Evolutionary conservation across 2,888 invertebrate genomes (phyloP).

Genomic region (Pecten maximus): DNA sequence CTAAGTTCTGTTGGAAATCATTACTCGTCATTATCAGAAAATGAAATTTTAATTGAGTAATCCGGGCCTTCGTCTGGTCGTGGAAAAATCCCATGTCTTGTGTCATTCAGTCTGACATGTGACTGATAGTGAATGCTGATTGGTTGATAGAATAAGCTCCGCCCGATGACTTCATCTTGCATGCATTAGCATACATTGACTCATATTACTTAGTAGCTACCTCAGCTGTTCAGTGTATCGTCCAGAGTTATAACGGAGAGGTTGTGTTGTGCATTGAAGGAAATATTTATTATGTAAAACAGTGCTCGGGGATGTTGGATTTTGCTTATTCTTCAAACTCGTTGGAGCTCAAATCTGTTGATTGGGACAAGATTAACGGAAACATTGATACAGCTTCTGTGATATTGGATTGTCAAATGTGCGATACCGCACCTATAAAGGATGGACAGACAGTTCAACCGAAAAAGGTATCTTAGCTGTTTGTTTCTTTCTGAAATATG

Average conservation of each 20-base stretch:
- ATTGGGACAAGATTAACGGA: constrained; percentile 13
- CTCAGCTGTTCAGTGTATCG: neutral
- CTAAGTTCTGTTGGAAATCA: neutral
- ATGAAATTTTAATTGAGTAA: neutral
- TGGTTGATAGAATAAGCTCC: neutral
- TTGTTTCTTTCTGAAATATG: neutral
- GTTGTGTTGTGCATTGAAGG: constrained; percentile 14
- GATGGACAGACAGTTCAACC: constrained; percentile 13
- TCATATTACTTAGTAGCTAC: neutral
- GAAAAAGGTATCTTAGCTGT: neutral
- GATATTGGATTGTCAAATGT: constrained; percentile 16
- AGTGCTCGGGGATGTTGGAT: constrained; percentile 10
- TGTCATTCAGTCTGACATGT: neutral
- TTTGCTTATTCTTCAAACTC: neutral
- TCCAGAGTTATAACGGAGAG: neutral
- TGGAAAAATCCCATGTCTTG: constrained; percentile 1
- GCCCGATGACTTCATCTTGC: constrained; percentile 32
- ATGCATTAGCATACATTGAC: constrained; percentile 6
- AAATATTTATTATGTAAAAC: constrained; percentile 13
- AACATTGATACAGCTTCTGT: neutral
- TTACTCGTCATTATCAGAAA: neutral
- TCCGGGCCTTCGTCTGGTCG: neutral
- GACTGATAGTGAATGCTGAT: neutral
- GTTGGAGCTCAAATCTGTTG: neutral
- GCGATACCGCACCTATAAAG: neutral